Conservation (phyloP, 2,888 invertebrate species). For the Pegoplata infirma region DNA sequence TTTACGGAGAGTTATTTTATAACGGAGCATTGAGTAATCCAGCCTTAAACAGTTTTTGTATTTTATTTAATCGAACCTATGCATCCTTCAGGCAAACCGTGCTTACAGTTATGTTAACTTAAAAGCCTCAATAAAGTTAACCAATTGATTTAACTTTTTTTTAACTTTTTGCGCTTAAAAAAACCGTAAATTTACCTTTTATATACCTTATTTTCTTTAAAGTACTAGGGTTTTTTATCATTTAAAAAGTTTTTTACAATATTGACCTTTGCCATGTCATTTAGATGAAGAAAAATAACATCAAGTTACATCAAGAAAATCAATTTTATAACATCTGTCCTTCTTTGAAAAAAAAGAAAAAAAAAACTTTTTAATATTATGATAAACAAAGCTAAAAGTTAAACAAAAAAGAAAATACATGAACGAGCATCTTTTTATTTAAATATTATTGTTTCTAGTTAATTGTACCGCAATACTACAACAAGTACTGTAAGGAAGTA, state of each 20-base stretch:
- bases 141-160: no score
- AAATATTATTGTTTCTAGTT: constrained; percentile 40
- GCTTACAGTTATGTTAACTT: no score
- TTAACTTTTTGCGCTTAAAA: no score
- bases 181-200: constrained; percentile 1
- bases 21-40: no score
- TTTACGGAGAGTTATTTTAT: no score
- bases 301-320: no score
- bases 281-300: background rate
- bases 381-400: constrained; percentile 12
- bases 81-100: no score
- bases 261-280: constrained; percentile 6
- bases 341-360: no score
- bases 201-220: background rate
- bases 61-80: no score
- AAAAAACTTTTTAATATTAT: constrained; percentile 15
- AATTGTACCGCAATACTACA: constrained; percentile 41
- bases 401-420: background rate
- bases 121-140: no score
- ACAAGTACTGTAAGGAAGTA: background rate
- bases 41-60: no score
- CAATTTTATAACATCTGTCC: constrained; percentile 38
- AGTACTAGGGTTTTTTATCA: background rate
- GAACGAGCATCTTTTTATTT: constrained; percentile 16
- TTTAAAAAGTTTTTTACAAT: constrained; percentile 3